Percentiles rank a stretch among this genome's conserved stretches.
phyloP scores from a whole-genome alignment of 1,140 invertebrate genomes.

The Ceratina australensis region DNA sequence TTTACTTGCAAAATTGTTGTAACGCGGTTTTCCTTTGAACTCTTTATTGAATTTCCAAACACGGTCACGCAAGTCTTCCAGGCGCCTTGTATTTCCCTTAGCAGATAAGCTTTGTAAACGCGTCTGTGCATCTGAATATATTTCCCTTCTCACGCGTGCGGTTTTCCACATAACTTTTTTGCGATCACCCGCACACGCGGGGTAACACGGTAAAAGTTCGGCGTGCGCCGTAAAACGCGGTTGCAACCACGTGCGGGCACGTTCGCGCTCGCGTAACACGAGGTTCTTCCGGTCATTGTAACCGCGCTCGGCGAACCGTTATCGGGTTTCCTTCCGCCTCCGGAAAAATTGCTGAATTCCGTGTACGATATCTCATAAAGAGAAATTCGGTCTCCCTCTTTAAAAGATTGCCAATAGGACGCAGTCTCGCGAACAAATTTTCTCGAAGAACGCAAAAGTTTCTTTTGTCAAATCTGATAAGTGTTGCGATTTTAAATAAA shows the following conservation, averaged over 20 bases:
- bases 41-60: background rate
- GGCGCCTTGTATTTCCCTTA: background rate
- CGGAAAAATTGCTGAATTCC: conserved; percentile 32
- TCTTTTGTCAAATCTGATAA: background rate
- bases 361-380: background rate
- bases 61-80: background rate
- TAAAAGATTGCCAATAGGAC: no score
- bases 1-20: background rate
- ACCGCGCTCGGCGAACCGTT: conserved; percentile 47
- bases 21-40: background rate
- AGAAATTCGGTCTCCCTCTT: no score
- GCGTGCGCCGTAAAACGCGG: conserved; percentile 11
- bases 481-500: no score
- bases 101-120: background rate
- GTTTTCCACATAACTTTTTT: background rate
- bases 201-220: background rate
- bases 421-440: no score
- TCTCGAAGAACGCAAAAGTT: no score
- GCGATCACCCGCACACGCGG: no score
- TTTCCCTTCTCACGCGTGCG: conserved; percentile 9
- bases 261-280: conserved; percentile 17
- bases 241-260: conserved; percentile 7
- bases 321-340: conserved; percentile 41
- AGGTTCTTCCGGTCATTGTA: conserved; percentile 56
- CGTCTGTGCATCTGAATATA: background rate